A percentile compares a stretch with the other conserved stretches of the same genome.
Evolutionary conservation across 2,113 vertebrate genomes (phyloP).

Genomic region (Nettapus auritus): DNA sequence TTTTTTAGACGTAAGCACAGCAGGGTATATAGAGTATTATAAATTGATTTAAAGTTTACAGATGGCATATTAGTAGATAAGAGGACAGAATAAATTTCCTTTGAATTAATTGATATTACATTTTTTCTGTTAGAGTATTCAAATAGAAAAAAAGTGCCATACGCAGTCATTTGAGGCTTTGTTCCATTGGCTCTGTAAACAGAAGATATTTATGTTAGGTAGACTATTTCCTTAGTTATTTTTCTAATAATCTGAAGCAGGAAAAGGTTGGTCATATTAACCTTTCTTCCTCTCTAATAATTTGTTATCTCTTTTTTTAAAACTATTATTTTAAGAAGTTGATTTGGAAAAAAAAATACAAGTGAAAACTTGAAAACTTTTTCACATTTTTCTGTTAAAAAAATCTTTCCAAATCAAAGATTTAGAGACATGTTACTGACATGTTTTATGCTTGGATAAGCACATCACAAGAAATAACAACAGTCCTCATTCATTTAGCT

Average conservation of each 20-base stretch:
- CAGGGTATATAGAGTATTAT: neutral
- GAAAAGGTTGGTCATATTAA: neutral
- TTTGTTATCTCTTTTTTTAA: neutral
- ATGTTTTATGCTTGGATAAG: neutral
- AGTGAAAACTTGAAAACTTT: neutral
- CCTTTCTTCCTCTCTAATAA: neutral
- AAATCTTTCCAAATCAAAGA: neutral
- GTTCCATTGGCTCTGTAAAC: slow-evolving; percentile 81
- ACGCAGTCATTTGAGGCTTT: slow-evolving; percentile 89
- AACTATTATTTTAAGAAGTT: neutral
- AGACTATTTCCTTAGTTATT: neutral
- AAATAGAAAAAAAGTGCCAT: slow-evolving; percentile 78
- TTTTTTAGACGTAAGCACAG: neutral
- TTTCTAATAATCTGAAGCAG: slow-evolving; percentile 13
- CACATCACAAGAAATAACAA: neutral
- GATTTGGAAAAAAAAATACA: neutral
- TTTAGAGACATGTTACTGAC: neutral
- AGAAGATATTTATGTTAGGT: slow-evolving; percentile 79
- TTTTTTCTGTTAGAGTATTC: neutral
- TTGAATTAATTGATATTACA: neutral
- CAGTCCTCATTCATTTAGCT: slow-evolving; percentile 80
- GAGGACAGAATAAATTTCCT: neutral
- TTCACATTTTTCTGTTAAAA: too few relatives aligned
- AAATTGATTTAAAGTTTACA: neutral
- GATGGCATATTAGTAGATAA: neutral